These are phyloP conservation scores for Clitarchus hookeri DNA, from an alignment of 2,888 invertebrate genomes.

Conservation along the genomic window DNA sequence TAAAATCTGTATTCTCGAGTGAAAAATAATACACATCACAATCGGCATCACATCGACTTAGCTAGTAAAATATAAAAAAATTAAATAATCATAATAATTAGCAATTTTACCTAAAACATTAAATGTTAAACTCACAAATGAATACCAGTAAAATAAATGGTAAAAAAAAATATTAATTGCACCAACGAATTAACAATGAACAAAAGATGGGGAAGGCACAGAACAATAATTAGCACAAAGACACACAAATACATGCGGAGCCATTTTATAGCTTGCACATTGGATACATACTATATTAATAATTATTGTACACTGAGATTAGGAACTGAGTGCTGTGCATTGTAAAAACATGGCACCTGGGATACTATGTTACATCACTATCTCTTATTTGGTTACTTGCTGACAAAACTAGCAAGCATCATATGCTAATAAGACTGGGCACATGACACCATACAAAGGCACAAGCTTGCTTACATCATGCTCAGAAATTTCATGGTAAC, in stretches of 20 bases:
- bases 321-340: constrained; percentile 14
- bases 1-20: background rate
- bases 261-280: background rate
- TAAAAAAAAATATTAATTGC: background rate
- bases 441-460: background rate
- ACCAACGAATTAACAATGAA: background rate
- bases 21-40: constrained; percentile 7
- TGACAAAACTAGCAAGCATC: background rate
- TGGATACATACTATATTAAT: background rate
- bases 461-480: constrained; percentile 11
- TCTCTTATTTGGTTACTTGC: background rate
- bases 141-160: background rate
- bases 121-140: background rate
- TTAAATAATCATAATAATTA: background rate
- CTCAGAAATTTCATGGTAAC: background rate
- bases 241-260: background rate
- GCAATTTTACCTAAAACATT: background rate
- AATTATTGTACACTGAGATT: constrained; percentile 2
- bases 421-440: background rate
- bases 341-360: background rate
- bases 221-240: background rate
- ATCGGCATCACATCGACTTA: background rate
- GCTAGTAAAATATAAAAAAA: background rate
- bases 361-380: background rate
- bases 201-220: background rate